Base-by-base conservation (phyloP, 2,113 vertebrate species). In the Dolichotis patagonum region DNA sequence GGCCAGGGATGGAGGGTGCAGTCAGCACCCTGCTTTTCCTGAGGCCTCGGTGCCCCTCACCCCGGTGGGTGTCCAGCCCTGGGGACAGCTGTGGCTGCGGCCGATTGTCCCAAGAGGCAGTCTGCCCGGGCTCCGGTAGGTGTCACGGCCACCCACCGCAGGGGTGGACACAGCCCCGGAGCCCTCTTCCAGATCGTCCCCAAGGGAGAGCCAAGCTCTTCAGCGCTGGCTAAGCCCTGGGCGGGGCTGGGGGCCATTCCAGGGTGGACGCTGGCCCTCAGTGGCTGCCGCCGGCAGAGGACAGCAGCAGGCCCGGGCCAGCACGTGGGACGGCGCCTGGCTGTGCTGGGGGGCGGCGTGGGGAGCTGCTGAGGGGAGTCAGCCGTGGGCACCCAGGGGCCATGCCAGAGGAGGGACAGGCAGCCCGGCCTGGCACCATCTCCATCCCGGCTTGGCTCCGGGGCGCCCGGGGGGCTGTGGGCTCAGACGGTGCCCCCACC, bases 1-100 rank as follows among this genome's bases (percentile, higher is more conserved):
- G 5, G 22, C 0, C 13, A 0, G 1, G 16, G 9, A 14, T 17
- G 73, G 14, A 30, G 38, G 54, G 35, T 35, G 16, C 43, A 43
- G 19, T 30, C 2, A 49, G 71, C 41, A 26, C 30, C 35, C 19
- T 20, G 46, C 9, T 7, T 41, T 7, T 41, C n/a, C 49, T n/a
- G 63, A 20, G 30, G 5, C 19, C 60, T 24, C 9, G 52, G 49
- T 13, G 3, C 24, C 12, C 16, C 60, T 75, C 9, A 5, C 41
- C 19, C 30, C 52, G 12, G 56, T 26, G 46, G 17, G 0, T 1
- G 0, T 9, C 63, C 77, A 46, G 20, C n/a, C 9, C 77, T 8
- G 1, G 12, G n/a, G 65, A 28, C 14, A 6, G 52, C 84, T 41
- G 4, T 32, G 58, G n/a, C 41, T 83, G 46, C 20, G 7, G 46